Evolutionary conservation across 2,797 vertebrate genomes (phyloP).

Genomic region (Xiphorhynchus erythropygius): DNA sequence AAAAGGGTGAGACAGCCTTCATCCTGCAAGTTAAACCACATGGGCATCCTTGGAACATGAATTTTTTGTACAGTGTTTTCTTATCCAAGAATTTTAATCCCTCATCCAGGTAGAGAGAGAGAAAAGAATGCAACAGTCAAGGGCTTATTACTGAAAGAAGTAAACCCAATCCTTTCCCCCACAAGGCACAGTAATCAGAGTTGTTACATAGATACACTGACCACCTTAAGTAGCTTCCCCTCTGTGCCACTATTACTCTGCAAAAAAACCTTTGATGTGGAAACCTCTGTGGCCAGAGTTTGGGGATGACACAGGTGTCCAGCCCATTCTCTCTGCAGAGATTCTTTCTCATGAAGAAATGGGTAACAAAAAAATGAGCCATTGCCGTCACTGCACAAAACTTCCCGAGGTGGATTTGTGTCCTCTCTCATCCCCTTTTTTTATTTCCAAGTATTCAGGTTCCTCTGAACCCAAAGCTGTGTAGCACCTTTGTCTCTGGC

Average conservation of each 20-base stretch:
- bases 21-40: neutral
- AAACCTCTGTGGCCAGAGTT: neutral
- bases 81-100: neutral
- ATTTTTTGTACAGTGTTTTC: neutral
- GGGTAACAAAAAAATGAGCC: neutral
- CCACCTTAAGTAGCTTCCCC: neutral
- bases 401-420: neutral
- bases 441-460: neutral
- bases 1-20: neutral
- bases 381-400: neutral
- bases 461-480: neutral
- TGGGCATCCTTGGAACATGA: neutral
- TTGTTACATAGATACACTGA: neutral
- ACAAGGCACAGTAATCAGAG: neutral
- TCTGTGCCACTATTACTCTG: neutral
- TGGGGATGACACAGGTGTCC: neutral
- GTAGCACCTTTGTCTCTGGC: neutral
- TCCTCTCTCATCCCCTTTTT: neutral
- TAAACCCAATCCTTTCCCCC: neutral
- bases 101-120: neutral
- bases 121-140: neutral
- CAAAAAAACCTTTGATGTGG: neutral
- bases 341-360: neutral
- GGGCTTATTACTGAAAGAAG: neutral
- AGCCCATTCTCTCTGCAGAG: neutral